Evolutionary conservation across 2,113 vertebrate species (phyloP), one percentile per base, ranked within the genome.

Genomic region (Epinephelus fuscoguttatus): DNA sequence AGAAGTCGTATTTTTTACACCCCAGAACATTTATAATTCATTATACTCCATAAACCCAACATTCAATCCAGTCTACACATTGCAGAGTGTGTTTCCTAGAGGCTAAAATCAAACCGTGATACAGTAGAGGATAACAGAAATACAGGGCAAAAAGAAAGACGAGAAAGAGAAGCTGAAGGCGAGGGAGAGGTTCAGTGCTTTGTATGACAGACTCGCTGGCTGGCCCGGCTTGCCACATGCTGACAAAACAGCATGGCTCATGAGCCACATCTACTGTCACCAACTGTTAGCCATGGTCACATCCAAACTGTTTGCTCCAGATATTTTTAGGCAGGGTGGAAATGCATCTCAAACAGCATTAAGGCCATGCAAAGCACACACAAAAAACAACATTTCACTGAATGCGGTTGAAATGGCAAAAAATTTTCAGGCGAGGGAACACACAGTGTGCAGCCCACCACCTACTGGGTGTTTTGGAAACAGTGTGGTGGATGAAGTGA

Each of bases 201-300:
- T 76, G 62, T 79, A 76, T 75, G 84, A 78, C 85, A 82, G 81
- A 78, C 85, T 82, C 56, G 78, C 88, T 89, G 86, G 79, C 78
- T 80, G 79, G 64, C 49, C 62, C 21, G 62, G 42, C 47, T 86
- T 19, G 56, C 82, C 89, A 92, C 91, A 92, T 83, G 88, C 84
- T 90, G 86, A 91, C 82, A 88, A 78, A 85, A 87, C 88, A 91
- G 89, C 90, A 91, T 84, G 89, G 89, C 80, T 87, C 52, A 70
- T 85, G 83, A 88, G 84, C 84, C 86, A 85, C 76, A 76, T 88
- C 89, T 75, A 78, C 91, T 88, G 87, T 91, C 90, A 88, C 91
- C 93, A 92, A 89, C 90, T 92, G 92, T 92, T 91, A 84, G 86
- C 82, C 71, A 80, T 66, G 82, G 86, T 75, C 73, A 81, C 30